Evolutionary conservation across 2,888 invertebrate genomes (phyloP).

Genomic region (Eilema sororculum): DNA sequence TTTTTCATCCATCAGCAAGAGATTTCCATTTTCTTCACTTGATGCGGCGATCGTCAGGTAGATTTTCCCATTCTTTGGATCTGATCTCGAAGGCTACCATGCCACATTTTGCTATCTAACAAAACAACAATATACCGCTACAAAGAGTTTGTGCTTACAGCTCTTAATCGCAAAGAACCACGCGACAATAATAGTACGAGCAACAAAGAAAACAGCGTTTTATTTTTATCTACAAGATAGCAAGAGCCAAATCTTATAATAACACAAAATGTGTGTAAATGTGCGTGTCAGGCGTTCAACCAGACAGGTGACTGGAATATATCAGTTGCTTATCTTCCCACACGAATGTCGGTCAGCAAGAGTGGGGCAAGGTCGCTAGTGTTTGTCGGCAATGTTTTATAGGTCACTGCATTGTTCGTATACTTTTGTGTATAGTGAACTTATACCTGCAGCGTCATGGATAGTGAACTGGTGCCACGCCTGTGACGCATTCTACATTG

Average conservation of each 20-base stretch:
- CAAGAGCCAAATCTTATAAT: background rate
- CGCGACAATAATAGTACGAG: background rate
- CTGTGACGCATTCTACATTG: background rate
- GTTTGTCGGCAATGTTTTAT: background rate
- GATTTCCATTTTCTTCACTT: too few species aligned
- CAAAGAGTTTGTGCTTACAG: too few species aligned
- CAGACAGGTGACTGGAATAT: background rate
- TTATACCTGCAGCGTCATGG: background rate
- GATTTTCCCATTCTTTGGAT: too few species aligned
- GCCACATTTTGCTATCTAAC: too few species aligned
- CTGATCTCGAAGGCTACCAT: too few species aligned
- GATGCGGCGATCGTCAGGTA: too few species aligned
- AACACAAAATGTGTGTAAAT: background rate
- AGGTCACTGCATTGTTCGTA: slow-evolving; percentile 9
- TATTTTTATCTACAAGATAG: slow-evolving; percentile 5
- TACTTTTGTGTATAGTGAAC: background rate
- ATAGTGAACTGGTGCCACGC: background rate
- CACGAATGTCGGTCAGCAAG: background rate
- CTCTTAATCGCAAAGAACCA: background rate
- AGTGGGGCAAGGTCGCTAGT: slow-evolving; percentile 10
- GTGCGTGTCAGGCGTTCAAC: background rate
- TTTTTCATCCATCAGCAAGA: too few species aligned
- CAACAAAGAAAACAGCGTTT: background rate
- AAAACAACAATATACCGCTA: too few species aligned
- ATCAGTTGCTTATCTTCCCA: slow-evolving; percentile 9